phyloP scores from a whole-genome alignment of 1,140 invertebrate species.

The Drosophila novamexicana region DNA sequence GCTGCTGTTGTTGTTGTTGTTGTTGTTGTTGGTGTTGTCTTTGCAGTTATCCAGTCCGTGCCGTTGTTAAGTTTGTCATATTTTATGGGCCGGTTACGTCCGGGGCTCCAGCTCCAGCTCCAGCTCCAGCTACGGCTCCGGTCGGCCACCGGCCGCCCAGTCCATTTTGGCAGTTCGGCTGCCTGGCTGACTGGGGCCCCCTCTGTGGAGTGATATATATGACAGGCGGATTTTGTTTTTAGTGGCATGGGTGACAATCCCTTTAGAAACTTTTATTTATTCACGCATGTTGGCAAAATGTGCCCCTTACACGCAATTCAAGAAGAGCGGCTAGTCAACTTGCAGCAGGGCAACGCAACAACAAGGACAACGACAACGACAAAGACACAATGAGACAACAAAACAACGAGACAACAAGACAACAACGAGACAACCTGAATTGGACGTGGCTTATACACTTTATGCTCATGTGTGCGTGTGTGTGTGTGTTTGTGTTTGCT shows the following conservation, averaged over 20 bases:
- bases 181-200: constrained; percentile 14
- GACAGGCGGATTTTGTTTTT: constrained; percentile 78
- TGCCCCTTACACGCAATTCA: constrained; percentile 68
- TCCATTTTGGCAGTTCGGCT: constrained; percentile 4
- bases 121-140: constrained; percentile 2
- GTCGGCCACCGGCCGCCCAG: constrained; percentile 9
- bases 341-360: neutral
- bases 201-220: constrained; percentile 71
- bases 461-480: neutral
- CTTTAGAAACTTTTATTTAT: constrained; percentile 76
- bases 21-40: constrained; percentile 37
- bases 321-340: constrained; percentile 19
- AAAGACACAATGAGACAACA: constrained; percentile 30
- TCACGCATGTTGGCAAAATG: constrained; percentile 73
- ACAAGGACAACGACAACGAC: constrained; percentile 21
- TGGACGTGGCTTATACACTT: neutral
- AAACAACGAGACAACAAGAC: constrained; percentile 7
- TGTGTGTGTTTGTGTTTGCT: constrained; percentile 5
- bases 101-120: constrained; percentile 34
- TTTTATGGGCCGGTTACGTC: constrained; percentile 72
- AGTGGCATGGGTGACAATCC: constrained; percentile 78
- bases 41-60: constrained; percentile 59
- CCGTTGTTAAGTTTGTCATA: constrained; percentile 75
- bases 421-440: constrained; percentile 20
- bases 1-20: constrained; percentile 18